Evolutionary conservation across 2,113 vertebrate genomes (phyloP).

Genomic region (Amphilophus citrinellus): DNA sequence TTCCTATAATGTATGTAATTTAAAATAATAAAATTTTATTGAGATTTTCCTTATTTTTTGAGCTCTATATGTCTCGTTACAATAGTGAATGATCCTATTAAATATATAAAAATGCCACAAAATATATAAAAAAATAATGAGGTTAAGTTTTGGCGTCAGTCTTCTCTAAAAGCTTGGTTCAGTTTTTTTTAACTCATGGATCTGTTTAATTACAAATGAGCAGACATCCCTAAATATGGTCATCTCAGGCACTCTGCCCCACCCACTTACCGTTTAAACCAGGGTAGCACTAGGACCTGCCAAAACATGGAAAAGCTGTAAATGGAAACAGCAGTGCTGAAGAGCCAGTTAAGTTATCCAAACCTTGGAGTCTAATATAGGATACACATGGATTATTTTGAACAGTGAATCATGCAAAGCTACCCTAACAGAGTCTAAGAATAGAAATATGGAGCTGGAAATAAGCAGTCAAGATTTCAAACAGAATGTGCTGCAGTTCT

Average conservation of each 20-base stretch:
- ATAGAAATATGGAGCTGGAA: background rate
- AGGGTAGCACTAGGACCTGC: fast-evolving
- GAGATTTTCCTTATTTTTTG: background rate
- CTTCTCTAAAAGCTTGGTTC: background rate
- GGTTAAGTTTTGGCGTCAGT: background rate
- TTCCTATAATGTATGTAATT: too few relatives aligned
- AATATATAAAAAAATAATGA: background rate
- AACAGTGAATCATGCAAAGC: background rate
- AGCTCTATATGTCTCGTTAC: background rate
- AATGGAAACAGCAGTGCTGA: background rate
- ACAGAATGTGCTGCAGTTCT: slow-evolving; percentile 14
- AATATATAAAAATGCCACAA: background rate
- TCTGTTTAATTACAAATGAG: background rate
- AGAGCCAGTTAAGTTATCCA: too few relatives aligned
- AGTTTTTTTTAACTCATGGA: background rate
- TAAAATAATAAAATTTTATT: background rate
- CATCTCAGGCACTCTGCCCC: background rate
- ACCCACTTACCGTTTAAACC: background rate
- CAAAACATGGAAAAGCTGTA: background rate
- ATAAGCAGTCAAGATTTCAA: background rate
- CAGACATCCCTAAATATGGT: background rate
- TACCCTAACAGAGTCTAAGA: too few relatives aligned
- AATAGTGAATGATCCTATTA: background rate
- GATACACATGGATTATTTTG: background rate
- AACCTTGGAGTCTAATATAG: too few relatives aligned